These are phyloP conservation scores for Lepus timidus DNA, from an alignment of 2,113 vertebrate species.

Conservation along the genomic window DNA sequence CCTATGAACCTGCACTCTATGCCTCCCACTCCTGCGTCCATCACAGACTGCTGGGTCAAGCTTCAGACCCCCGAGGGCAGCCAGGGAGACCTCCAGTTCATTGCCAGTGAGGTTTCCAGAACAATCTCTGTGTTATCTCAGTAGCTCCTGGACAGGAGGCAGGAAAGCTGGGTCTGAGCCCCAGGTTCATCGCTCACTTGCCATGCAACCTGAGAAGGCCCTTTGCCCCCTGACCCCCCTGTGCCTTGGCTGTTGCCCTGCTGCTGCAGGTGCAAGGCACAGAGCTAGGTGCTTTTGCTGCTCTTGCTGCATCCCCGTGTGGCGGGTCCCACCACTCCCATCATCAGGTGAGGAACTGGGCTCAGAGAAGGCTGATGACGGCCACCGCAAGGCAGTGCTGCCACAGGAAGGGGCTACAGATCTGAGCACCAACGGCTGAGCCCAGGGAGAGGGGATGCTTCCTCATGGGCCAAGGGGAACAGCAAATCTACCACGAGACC, in stretches of 20 bases:
- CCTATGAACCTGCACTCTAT: not conserved
- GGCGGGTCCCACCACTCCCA: not conserved
- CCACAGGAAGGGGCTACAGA: not conserved
- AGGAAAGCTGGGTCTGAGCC: not conserved
- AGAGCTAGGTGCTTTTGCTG: not conserved
- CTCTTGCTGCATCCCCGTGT: not conserved
- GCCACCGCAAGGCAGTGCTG: not conserved
- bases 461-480: not conserved
- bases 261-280: not conserved
- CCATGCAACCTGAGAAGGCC: not conserved
- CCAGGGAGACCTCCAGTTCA: not conserved
- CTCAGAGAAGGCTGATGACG: not conserved
- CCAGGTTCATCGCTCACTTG: not conserved
- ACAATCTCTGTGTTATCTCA: not conserved
- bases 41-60: not conserved
- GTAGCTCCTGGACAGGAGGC: not conserved
- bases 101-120: not conserved
- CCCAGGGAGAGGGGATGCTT: constrained; percentile 10
- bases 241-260: not conserved
- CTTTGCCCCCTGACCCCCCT: not conserved
- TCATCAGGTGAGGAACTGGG: not conserved
- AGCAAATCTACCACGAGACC: not conserved
- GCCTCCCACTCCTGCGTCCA: not conserved
- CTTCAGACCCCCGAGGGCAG: not conserved
- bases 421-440: constrained; percentile 15